Conservation (phyloP, 2,113 vertebrate species). For the Mionectes macconnelli region DNA sequence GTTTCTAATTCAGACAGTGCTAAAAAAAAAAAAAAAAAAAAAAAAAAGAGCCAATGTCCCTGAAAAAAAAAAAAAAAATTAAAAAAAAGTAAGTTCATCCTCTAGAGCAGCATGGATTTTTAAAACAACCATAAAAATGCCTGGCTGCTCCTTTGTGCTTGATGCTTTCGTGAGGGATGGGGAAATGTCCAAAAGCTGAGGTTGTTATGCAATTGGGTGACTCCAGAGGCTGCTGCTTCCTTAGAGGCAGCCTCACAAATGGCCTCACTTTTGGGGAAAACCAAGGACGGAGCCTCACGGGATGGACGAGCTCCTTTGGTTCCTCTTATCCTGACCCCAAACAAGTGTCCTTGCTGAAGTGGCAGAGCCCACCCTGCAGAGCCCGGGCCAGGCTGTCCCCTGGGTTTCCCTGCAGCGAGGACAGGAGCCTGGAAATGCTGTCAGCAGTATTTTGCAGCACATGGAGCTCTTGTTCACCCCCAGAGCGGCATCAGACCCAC, state of each 20-base stretch:
- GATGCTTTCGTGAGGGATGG: neutral
- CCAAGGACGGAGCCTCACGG: neutral
- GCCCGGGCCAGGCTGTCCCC: neutral
- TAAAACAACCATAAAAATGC: neutral
- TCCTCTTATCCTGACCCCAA: neutral
- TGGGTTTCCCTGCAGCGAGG: neutral
- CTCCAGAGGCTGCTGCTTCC: neutral
- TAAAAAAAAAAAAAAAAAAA: neutral
- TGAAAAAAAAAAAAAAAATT: neutral
- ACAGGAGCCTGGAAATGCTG: neutral
- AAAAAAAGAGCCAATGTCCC: neutral
- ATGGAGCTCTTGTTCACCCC: neutral
- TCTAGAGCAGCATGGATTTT: neutral
- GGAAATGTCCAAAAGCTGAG: neutral
- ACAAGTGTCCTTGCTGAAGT: neutral
- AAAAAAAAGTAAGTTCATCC: neutral
- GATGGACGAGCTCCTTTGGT: rapidly evolving
- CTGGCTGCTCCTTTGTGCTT: neutral
- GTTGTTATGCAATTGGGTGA: rapidly evolving
- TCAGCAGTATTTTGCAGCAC: neutral
- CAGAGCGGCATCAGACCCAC: neutral
- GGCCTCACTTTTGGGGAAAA: neutral
- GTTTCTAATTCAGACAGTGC: neutral
- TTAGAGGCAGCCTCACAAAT: neutral
- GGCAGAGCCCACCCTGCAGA: neutral